Base-by-base conservation (phyloP, 64 coral and sea anemone species). In the Orbicella faveolata region DNA sequence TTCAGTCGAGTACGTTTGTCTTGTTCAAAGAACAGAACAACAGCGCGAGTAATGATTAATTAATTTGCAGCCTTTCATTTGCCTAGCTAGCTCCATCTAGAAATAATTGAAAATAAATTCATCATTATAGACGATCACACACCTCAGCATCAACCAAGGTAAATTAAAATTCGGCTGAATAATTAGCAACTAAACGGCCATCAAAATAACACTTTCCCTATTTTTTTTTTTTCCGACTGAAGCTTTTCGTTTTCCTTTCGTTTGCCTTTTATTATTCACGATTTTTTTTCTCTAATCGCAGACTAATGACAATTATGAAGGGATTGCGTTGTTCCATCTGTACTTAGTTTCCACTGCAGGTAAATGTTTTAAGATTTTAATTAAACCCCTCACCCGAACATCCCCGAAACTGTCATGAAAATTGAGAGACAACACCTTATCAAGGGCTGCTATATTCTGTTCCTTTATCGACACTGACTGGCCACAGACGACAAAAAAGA, bases 1-100 rank as follows among this genome's bases (percentile, higher is more conserved):
- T 68, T 72, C 14, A 85, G 64, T 85, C 82, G 72, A 85, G 82
- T 85, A 52, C 82, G 82, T 85, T 85, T 85, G 82, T 44, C 82
- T 85, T 85, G 65, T 53, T 72, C 82, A 72, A 85, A 85, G 64
- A 72, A 85, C 20, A 4, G 63, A 85, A 85, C 36, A 85, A 52
- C 63, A 85, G 68, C 64, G 26, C 35, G 82, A 70, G 82, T 85
- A 85, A 85, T 85, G 65, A 85, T 70, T 72, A 85, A 85, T 85
- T 85, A 85, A 85, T 85, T 85, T 84, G 68, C 81, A 84, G 37
- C 35, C 62, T 69, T 84, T 69, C 63, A 69, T 84, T 84, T 48
- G 63, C 13, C 39, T n/a, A 85, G 61, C 82, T 85, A 72, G 41
- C 63, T 72, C 41, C 82, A 14, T 26, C 23, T 62, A 25, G 11